Evolutionary conservation across 1,140 invertebrate genomes (phyloP), one percentile per base, ranked within the genome.

Genomic region (Drosophila navojoa): DNA sequence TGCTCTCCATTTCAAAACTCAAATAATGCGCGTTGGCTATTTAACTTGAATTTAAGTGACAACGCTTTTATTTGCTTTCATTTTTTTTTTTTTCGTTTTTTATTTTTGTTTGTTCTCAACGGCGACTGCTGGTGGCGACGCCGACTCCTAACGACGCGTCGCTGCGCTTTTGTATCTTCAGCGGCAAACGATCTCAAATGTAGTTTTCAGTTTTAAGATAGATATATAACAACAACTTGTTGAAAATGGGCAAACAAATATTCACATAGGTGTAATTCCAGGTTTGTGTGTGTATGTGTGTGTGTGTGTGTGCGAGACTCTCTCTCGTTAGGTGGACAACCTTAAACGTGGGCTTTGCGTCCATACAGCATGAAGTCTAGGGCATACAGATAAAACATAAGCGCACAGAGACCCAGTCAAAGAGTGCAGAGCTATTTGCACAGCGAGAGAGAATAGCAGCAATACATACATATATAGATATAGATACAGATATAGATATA

Each of bases 21-120:
- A 87, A 82, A 89, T 87, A 87, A 82, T 89, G 84, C 82, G 76
- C 68, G 82, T 89, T 79, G 82, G 84, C 84, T 87, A 82, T 87
- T 87, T 87, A 82, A 87, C 81, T 86, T 86, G 81, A 86, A 82
- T 87, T 89, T 87, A 87, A 87, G 84, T 69, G 82, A 87, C 76
- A 53, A 47, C 38, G 61, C 67, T 73, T 81, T 77, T 87, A 89
- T 87, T 87, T 89, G 79, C 19, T 22, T 22, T n/a, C n/a, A 22
- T 22, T 22, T 22, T 73, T 82, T 84, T 89, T 70, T 84, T 79
- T 2, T 22, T 22, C 3, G 70, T 82, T 84, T 89, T 70, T 84
- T 79, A 7, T 82, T 80, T 89, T 80, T 87, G 84, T 87, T 87
- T 87, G 85, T 80, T 87, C 70, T 77, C 77, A 66, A 64, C 16